These are phyloP conservation scores for Nerophis lumbriciformis DNA, from an alignment of 2,113 vertebrate genomes.

Conservation along the genomic window DNA sequence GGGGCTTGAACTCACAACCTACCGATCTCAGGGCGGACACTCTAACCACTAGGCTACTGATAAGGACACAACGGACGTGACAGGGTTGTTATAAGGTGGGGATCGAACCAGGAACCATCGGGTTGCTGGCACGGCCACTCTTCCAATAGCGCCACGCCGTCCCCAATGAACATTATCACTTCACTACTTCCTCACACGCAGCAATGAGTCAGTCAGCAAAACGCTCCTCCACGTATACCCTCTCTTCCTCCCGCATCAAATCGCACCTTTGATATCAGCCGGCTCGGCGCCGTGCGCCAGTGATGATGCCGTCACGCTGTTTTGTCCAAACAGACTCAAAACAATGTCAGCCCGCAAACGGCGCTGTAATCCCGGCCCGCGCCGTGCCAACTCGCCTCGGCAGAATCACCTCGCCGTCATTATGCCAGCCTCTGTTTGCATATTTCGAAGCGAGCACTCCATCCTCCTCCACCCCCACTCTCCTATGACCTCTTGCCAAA, in stretches of 20 bases:
- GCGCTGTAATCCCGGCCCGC: slow-evolving; percentile 50
- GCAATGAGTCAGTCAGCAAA: background rate
- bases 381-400: slow-evolving; percentile 31
- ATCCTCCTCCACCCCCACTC: slow-evolving; percentile 5
- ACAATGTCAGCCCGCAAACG: slow-evolving; percentile 46
- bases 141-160: no score
- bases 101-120: no score
- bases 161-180: no score
- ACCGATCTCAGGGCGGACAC: no score
- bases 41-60: no score
- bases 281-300: slow-evolving; percentile 27
- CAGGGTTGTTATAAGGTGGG: no score
- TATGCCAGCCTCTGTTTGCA: background rate
- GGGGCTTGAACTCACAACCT: no score
- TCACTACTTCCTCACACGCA: background rate
- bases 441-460: background rate
- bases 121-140: no score
- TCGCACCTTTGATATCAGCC: slow-evolving; percentile 47
- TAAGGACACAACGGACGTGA: no score
- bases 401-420: background rate
- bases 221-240: background rate
- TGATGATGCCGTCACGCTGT: slow-evolving; percentile 39
- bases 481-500: slow-evolving; percentile 44
- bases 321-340: slow-evolving; percentile 44
- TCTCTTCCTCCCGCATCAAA: slow-evolving; percentile 30